A percentile compares a stretch with the other conserved stretches of the same genome.
phyloP scores from a whole-genome alignment of 1,140 invertebrate species.

The Drosophila santomea region DNA sequence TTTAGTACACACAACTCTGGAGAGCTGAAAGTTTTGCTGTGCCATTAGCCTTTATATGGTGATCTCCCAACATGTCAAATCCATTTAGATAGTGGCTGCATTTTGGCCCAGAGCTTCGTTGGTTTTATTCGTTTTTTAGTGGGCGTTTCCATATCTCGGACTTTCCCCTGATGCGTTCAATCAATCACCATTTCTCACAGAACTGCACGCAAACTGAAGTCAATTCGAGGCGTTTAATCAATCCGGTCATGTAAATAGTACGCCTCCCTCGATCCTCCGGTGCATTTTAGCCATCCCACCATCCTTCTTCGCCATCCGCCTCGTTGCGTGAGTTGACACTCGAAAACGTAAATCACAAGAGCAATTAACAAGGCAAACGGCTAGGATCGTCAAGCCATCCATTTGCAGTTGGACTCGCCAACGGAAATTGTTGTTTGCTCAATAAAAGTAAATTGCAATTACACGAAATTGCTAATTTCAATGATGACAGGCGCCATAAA shows the following conservation, averaged over 20 bases:
- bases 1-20: conserved; percentile 24
- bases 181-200: conserved; percentile 48
- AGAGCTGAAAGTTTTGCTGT: conserved; percentile 26
- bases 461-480: conserved; percentile 81
- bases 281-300: background rate
- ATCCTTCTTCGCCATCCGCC: conserved; percentile 26
- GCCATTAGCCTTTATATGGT: conserved; percentile 71
- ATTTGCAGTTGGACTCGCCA: conserved; percentile 51
- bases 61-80: conserved; percentile 73
- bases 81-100: conserved; percentile 68
- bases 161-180: conserved; percentile 60
- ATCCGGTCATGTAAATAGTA: conserved; percentile 28
- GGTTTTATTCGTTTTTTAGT: conserved; percentile 31
- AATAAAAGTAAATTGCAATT: conserved; percentile 83
- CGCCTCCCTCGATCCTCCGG: conserved; percentile 7
- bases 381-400: conserved; percentile 51
- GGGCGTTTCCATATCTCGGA: conserved; percentile 44
- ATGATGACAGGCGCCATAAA: conserved; percentile 75
- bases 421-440: conserved; percentile 77
- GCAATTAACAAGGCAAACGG: conserved; percentile 78
- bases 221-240: conserved; percentile 41
- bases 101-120: conserved; percentile 18
- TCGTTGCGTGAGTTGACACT: conserved; percentile 73
- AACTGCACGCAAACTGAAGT: conserved; percentile 30
- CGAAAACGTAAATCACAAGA: conserved; percentile 76